These are phyloP conservation scores for Enteromius fasciolatus DNA, from an alignment of 2,797 vertebrate species.

Conservation along the genomic window DNA sequence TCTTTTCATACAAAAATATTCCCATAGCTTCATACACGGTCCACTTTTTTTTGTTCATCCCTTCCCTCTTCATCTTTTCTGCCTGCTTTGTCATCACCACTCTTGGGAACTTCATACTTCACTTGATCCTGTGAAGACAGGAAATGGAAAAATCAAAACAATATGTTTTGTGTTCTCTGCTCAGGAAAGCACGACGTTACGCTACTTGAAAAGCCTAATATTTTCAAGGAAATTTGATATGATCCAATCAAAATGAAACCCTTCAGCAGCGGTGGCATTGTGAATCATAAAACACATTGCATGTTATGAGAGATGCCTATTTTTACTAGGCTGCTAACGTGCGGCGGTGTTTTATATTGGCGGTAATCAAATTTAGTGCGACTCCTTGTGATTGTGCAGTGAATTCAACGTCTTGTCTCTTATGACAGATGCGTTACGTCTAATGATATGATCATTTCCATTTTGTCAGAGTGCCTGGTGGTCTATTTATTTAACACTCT, in stretches of 20 bases:
- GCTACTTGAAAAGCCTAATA: conserved; percentile 10
- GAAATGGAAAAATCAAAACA: conserved; percentile 44
- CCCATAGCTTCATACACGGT: not conserved
- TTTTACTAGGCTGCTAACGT: conserved; percentile 50
- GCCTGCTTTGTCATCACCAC: conserved; percentile 47
- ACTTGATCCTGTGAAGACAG: conserved; percentile 11
- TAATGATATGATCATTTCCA: conserved; percentile 67
- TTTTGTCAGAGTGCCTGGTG: conserved; percentile 61
- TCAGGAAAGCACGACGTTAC: conserved; percentile 3
- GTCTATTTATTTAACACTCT: conserved; percentile 63
- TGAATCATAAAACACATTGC: conserved; percentile 49
- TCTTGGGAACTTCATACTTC: conserved; percentile 28
- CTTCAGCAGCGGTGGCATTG: conserved; percentile 9
- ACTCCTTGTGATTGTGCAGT: conserved; percentile 54
- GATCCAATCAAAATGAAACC: conserved; percentile 39
- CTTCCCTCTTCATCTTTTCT: conserved; percentile 35
- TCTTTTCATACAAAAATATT: too few species aligned
- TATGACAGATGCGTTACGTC: conserved; percentile 65
- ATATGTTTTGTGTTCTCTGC: conserved; percentile 9
- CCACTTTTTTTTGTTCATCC: conserved; percentile 40
- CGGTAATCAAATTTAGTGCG: conserved; percentile 57
- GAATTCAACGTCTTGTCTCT: conserved; percentile 60
- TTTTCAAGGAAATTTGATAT: conserved; percentile 36
- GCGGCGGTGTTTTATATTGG: conserved; percentile 45
- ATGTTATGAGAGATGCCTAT: conserved; percentile 44